Conservation (phyloP, 1,140 invertebrate species). For the Aphelenchoides besseyi region DNA sequence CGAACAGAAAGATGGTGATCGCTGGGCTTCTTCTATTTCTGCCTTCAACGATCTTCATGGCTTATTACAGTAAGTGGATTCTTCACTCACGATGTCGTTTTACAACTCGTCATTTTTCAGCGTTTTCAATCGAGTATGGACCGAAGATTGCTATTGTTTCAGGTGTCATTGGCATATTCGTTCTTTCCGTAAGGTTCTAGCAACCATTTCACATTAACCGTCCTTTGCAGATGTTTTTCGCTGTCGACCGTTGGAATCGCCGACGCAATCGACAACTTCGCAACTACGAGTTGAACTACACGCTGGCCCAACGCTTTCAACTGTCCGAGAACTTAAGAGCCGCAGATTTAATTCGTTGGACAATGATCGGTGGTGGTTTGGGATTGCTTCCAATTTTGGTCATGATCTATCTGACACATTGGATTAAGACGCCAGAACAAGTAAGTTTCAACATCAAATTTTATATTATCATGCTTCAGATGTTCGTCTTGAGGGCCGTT, state of each 20-base stretch:
- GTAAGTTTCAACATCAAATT: background rate
- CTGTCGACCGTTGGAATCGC: slow-evolving; percentile 11
- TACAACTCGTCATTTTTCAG: background rate
- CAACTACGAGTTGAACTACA: background rate
- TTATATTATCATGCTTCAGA: background rate
- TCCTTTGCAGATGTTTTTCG: background rate
- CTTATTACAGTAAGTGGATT: slow-evolving; percentile 12
- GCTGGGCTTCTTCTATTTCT: background rate
- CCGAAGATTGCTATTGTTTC: background rate
- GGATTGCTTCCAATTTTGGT: background rate
- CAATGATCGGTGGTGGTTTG: background rate
- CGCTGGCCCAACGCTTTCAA: background rate
- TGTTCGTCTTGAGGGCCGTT: background rate
- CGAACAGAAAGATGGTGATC: background rate
- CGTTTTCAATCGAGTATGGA: background rate
- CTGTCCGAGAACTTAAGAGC: slow-evolving; percentile 8
- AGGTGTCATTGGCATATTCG: background rate
- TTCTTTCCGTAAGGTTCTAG: background rate
- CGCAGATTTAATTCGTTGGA: background rate
- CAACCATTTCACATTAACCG: background rate
- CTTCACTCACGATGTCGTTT: background rate
- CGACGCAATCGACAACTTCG: background rate
- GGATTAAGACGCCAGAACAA: background rate
- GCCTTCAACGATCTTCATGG: background rate
- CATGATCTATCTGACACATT: background rate